Evolutionary conservation across 35 echinoderm and acorn worm species (phyloP).

Genomic region (Heliocidaris erythrogramma): DNA sequence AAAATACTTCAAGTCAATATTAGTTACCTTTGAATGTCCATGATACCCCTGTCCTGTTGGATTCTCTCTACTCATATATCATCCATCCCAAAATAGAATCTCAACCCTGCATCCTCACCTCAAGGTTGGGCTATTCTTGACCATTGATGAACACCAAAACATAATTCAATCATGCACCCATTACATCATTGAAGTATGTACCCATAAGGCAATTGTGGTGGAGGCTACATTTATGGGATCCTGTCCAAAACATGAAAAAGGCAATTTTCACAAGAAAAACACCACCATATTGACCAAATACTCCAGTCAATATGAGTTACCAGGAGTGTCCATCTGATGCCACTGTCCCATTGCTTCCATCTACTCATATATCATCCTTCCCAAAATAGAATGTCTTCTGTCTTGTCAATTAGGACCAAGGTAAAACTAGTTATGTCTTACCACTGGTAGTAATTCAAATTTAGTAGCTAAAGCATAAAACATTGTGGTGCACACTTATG

Average conservation of each 20-base stretch:
- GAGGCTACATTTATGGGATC: too few relatives aligned
- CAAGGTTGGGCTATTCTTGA: neutral
- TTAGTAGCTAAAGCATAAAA: too few relatives aligned
- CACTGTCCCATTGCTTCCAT: neutral
- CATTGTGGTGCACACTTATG: too few relatives aligned
- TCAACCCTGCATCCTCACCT: neutral
- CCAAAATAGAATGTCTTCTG: neutral
- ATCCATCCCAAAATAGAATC: neutral
- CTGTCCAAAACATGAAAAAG: too few relatives aligned
- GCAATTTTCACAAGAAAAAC: neutral
- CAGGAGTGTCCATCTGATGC: neutral
- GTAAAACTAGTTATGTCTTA: neutral
- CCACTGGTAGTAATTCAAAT: too few relatives aligned
- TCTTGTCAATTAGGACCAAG: neutral
- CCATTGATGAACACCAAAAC: neutral
- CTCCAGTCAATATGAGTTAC: too few relatives aligned
- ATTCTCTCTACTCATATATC: neutral
- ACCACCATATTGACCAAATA: neutral
- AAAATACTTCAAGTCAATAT: neutral
- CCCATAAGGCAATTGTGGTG: neutral
- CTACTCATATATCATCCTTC: neutral
- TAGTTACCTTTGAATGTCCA: neutral
- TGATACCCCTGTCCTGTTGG: neutral
- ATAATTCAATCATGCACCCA: neutral
- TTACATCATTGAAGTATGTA: neutral